These are phyloP conservation scores for Gallinago paraguaiae DNA, from an alignment of 2,113 vertebrate genomes.

Conservation along the genomic window DNA sequence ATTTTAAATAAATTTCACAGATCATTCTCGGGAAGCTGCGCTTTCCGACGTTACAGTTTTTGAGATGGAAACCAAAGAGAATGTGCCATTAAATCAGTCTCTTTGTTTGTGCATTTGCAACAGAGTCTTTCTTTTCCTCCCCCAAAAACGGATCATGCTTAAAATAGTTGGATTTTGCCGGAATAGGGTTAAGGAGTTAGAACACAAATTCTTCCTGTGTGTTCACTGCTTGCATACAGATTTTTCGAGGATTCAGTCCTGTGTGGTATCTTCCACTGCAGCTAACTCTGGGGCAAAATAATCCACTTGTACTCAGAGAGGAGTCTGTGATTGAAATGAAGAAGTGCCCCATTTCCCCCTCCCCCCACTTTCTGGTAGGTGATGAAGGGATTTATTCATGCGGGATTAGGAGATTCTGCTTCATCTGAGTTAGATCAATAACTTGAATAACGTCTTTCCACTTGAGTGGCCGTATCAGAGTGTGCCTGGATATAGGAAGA, in stretches of 20 bases:
- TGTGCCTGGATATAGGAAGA: neutral
- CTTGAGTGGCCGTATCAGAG: neutral
- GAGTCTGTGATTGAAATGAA: neutral
- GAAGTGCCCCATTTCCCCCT: fast-evolving
- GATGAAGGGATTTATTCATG: neutral
- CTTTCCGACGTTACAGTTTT: neutral
- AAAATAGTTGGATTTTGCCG: neutral
- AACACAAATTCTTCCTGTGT: neutral
- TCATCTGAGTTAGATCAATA: neutral
- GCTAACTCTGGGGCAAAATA: neutral
- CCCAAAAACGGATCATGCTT: neutral
- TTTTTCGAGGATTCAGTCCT: neutral
- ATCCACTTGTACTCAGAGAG: neutral
- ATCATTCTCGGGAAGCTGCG: neutral
- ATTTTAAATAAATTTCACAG: constrained; percentile 29
- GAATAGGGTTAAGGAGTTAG: neutral
- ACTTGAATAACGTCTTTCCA: neutral
- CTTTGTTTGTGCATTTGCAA: neutral
- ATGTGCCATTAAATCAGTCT: neutral
- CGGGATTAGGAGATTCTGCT: neutral
- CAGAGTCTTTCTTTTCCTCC: neutral
- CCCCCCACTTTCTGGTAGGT: neutral
- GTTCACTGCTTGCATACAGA: neutral
- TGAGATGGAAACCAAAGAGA: neutral
- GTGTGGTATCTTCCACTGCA: neutral